A percentile compares a stretch with the other conserved stretches of the same genome.
phyloP scores from a whole-genome alignment of 2,888 invertebrate species.

The Hemistola chrysoprasaria region DNA sequence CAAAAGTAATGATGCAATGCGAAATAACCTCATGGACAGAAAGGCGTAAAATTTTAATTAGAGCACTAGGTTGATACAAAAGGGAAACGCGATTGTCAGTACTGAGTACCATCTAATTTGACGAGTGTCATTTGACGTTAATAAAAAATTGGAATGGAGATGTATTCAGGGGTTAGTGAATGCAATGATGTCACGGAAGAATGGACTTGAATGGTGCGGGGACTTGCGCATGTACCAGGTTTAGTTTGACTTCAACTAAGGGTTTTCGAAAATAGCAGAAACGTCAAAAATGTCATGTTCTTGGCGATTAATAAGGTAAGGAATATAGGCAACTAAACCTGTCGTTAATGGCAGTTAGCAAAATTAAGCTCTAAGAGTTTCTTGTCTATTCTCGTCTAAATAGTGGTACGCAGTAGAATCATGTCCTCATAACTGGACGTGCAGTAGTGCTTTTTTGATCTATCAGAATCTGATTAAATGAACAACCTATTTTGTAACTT shows the following conservation, averaged over 20 bases:
- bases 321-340: no score
- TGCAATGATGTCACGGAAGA: slow-evolving; percentile 57
- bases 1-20: slow-evolving; percentile 57
- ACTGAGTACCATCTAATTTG: slow-evolving; percentile 71
- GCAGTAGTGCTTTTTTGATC: no score
- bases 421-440: no score
- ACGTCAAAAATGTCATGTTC: no score
- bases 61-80: slow-evolving; percentile 61
- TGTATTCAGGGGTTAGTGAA: slow-evolving; percentile 53
- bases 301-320: no score
- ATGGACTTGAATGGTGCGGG: slow-evolving; percentile 51
- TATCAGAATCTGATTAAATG: no score
- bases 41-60: slow-evolving; percentile 78
- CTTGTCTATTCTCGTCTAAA: no score
- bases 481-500: no score
- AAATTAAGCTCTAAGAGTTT: no score
- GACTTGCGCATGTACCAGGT: slow-evolving; percentile 29
- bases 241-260: slow-evolving; percentile 31
- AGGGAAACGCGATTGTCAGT: slow-evolving; percentile 45
- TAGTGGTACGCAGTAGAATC: no score
- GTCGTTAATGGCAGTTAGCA: no score
- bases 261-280: slow-evolving; percentile 19
- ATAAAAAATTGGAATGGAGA: slow-evolving; percentile 47
- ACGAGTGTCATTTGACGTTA: slow-evolving; percentile 61
- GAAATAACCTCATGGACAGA: slow-evolving; percentile 44